A percentile compares a stretch with the other conserved stretches of the same genome.
Evolutionary conservation across 2,113 vertebrate species (phyloP).

Genomic region (Psilopsiagon aurifrons): DNA sequence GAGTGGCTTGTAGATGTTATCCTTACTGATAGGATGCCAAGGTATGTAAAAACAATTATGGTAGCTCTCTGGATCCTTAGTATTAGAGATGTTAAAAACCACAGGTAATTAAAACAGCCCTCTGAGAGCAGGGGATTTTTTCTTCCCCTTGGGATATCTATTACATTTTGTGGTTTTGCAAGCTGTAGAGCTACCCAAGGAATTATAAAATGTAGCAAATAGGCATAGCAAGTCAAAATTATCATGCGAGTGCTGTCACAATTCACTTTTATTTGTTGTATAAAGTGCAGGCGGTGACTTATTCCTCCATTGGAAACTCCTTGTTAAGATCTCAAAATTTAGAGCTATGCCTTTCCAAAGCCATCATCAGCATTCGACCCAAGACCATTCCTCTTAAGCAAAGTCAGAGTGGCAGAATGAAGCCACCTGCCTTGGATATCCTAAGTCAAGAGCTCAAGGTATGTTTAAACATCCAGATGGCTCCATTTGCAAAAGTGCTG

Average conservation of each 20-base stretch:
- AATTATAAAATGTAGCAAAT: constrained; percentile 1
- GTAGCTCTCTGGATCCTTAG: background rate
- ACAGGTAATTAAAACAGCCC: background rate
- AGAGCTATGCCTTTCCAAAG: background rate
- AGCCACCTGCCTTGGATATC: background rate
- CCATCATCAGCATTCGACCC: background rate
- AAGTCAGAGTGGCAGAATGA: background rate
- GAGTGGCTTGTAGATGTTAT: background rate
- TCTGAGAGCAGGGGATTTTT: background rate
- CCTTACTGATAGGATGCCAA: background rate
- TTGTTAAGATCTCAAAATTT: background rate
- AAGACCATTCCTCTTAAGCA: background rate
- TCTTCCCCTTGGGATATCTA: background rate
- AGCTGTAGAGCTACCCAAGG: background rate
- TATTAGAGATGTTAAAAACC: constrained; percentile 9
- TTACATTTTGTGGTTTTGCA: background rate
- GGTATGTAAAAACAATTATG: background rate
- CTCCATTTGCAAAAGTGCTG: fast-evolving
- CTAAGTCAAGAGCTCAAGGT: fast-evolving
- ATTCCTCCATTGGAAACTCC: background rate
- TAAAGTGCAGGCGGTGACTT: background rate
- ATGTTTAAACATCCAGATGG: background rate
- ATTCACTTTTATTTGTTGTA: background rate
- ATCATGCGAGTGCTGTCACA: background rate
- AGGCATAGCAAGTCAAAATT: constrained; percentile 1